Evolutionary conservation across 2,888 invertebrate species (phyloP), one percentile per base, ranked within the genome.

Genomic region (Patella depressa): DNA sequence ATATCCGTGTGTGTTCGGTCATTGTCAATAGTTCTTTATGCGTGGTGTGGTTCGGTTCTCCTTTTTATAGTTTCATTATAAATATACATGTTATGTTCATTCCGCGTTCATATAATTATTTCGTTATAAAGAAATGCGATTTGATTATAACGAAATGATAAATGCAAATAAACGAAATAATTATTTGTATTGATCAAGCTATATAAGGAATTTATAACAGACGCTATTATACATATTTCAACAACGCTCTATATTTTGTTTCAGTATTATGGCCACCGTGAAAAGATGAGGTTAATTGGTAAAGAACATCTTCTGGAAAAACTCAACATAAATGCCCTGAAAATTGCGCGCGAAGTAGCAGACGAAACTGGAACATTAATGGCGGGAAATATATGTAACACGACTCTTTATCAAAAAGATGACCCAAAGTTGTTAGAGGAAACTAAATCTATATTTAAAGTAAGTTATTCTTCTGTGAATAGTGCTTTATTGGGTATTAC

Each of bases 331-430:
- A 71, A 78, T 14, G 90, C 91, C 0, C 80, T 91, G 59, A 78
- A 83, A 54, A 85, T 91, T 19, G 91, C 91, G 7, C 86, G 87
- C 3, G 83, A 89, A 72, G 90, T 91, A 29, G 90, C 91, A 5
- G 85, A 87, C 71, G 81, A 82, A 74, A 88, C 88, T 17, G 89
- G 88, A 9, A 89, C 87, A 1, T 81, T 91, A 24, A 88, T 91
- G 87, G 90, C 90, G 19, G 91, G 91, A 74, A 88, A 90, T 79
- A 85, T 91, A 7, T 88, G 87, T 80, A 90, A 90, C 82, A 85
- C 87, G 9, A 87, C 86, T 4, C 70, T 80, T 12, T 88, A 81
- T 74, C 78, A 82, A 19, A 85, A 82, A 2, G 80, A 80, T 17
- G 74, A 85, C 29, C 77, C 76, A 14, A 72, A 74, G 2, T 59